phyloP scores from a whole-genome alignment of 2,113 vertebrate genomes.

The Heterotis niloticus region DNA sequence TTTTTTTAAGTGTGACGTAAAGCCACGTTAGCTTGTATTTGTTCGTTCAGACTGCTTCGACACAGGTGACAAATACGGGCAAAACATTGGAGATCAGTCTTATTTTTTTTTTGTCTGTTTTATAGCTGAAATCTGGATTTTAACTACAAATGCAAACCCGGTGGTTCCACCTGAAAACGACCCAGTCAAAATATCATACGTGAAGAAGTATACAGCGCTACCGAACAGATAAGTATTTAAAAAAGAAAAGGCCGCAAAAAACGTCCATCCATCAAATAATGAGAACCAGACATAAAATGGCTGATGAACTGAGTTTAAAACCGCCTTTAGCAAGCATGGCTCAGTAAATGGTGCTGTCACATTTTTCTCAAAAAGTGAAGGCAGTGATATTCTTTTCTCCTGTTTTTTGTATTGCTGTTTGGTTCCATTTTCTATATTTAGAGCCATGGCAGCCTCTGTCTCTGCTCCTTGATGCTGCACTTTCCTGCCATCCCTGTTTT shows the following conservation, averaged over 20 bases:
- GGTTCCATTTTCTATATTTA: background rate
- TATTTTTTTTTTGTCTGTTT: background rate
- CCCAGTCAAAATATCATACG: background rate
- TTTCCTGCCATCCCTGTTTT: background rate
- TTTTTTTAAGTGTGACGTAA: background rate
- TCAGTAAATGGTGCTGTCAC: background rate
- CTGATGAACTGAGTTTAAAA: slow-evolving; percentile 7
- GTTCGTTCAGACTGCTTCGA: background rate
- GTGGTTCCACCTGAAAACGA: background rate
- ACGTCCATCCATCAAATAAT: slow-evolving; percentile 20
- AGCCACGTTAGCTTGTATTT: background rate
- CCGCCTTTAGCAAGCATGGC: background rate
- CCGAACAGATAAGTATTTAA: slow-evolving; percentile 33
- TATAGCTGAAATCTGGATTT: slow-evolving; percentile 10
- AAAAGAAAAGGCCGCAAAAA: slow-evolving; percentile 29
- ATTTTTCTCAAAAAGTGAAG: background rate
- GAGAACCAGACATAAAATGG: background rate
- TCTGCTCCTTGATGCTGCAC: background rate
- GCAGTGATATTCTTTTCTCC: background rate
- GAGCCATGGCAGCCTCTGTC: background rate
- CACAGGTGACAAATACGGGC: background rate
- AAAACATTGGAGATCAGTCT: background rate
- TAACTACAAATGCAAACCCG: slow-evolving; percentile 5
- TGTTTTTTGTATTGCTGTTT: slow-evolving; percentile 23
- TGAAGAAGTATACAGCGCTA: too few species aligned